Evolutionary conservation across 2,113 vertebrate species (phyloP), one percentile per base, ranked within the genome.

Genomic region (Peromyscus leucopus): DNA sequence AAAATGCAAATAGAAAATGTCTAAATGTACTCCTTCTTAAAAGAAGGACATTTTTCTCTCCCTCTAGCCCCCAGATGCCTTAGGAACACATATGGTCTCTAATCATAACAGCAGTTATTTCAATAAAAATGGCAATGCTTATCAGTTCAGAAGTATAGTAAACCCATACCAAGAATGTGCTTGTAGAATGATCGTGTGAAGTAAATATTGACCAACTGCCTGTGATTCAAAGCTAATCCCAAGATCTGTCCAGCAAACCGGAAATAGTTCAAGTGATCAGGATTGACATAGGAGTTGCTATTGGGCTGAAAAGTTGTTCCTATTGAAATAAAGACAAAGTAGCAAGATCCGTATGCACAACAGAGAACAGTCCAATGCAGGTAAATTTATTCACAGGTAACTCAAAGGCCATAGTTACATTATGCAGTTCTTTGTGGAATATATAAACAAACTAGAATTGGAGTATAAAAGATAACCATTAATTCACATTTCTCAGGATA

Each of bases 181-280:
- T 99, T 99, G 98, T 99, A 99, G 99, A 99, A 99, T 57, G 99
- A 99, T 88, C 99, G 99, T 1, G 99, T 99, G 98, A 99, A 99
- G 98, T 99, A 99, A 98, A 99, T 99, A 98, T 99, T 99, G 94
- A 99, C 99, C 97, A 99, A 93, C 93, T 99, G 99, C 13, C 99
- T 99, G 96, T 99, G 99, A 96, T 99, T 99, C 96, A 99, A 98
- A 88, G 99, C 99, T 97, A 99, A 98, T 78, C 99, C 99, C 95
- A 99, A 98, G 91, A 99, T 99, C 97, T 99, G 99, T 93, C 99
- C 99, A 33, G 99, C 99, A 9, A 99, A 99, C 76, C 98, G 98
- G 97, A 99, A 99, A 98, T 99, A 99, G 98, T 99, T 99, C 98
- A 99, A 98, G 96, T 99, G 99, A 98, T 99, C 99, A 13, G 99